Evolutionary conservation across 2,113 vertebrate species (phyloP).

Genomic region (Pyxicephalus adspersus): DNA sequence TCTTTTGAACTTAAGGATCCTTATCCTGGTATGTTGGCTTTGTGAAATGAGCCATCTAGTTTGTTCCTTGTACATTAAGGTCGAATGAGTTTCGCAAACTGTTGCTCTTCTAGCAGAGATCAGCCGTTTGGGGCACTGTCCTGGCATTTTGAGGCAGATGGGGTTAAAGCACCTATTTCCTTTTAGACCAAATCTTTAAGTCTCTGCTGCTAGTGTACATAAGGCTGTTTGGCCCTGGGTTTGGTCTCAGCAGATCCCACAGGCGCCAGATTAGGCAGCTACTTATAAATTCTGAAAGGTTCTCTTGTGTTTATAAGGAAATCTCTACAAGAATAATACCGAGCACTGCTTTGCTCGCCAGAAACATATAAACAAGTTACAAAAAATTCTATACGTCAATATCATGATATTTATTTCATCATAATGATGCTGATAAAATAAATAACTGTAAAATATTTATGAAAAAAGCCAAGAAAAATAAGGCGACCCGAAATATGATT

Average conservation of each 20-base stretch:
- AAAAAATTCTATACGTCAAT: neutral
- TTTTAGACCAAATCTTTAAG: conserved; percentile 50
- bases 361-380: neutral
- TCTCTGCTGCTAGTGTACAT: conserved; percentile 40
- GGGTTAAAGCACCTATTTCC: conserved; percentile 24
- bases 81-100: too few species aligned
- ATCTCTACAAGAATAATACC: conserved; percentile 49
- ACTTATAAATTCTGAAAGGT: conserved; percentile 52
- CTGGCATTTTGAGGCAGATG: neutral
- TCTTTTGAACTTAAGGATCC: too few species aligned
- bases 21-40: too few species aligned
- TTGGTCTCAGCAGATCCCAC: conserved; percentile 47
- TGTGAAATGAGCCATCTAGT: too few species aligned
- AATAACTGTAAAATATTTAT: too few species aligned
- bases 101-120: too few species aligned
- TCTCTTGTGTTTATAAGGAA: conserved; percentile 48
- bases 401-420: too few species aligned
- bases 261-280: conserved; percentile 44
- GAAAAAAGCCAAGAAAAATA: too few species aligned
- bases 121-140: too few species aligned
- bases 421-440: too few species aligned
- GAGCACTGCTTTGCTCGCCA: neutral
- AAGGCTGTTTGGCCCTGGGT: conserved; percentile 47
- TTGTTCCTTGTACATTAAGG: too few species aligned
- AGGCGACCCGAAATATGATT: too few species aligned